These are phyloP conservation scores for Anolis sagrei DNA, from an alignment of 2,113 vertebrate genomes.

Conservation along the genomic window DNA sequence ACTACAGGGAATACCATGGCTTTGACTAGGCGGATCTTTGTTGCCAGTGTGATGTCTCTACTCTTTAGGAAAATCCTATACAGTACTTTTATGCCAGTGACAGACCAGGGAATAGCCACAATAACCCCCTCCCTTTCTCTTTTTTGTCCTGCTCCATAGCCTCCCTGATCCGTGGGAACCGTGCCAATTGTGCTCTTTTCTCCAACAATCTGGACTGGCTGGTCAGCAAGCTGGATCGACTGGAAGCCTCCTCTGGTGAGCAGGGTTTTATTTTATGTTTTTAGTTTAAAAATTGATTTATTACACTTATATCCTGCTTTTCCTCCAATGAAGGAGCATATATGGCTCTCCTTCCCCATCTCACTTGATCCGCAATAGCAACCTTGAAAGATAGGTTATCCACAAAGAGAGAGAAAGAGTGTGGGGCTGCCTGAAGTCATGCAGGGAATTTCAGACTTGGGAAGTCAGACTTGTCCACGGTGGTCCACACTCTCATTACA, in stretches of 20 bases:
- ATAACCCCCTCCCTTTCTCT: accelerated
- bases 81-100: neutral
- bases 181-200: conserved; percentile 91
- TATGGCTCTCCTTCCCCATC: too few relatives aligned
- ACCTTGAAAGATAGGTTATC: too few relatives aligned
- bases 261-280: neutral
- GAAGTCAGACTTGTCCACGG: too few relatives aligned
- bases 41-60: too few relatives aligned
- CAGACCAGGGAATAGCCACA: neutral
- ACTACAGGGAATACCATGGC: too few relatives aligned
- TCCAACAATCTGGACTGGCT: conserved; percentile 94
- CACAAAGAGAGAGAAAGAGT: too few relatives aligned
- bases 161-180: conserved; percentile 91
- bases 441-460: neutral
- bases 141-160: conserved; percentile 70
- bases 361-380: too few relatives aligned
- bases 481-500: too few relatives aligned
- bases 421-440: too few relatives aligned
- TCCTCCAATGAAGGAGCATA: too few relatives aligned
- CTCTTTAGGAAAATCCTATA: too few relatives aligned
- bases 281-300: neutral
- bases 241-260: conserved; percentile 92
- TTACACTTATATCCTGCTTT: neutral
- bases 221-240: conserved; percentile 92
- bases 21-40: too few relatives aligned